Evolutionary conservation across 2,888 invertebrate species (phyloP), one percentile per base, ranked within the genome.

Genomic region (Stegophylla sp.): DNA sequence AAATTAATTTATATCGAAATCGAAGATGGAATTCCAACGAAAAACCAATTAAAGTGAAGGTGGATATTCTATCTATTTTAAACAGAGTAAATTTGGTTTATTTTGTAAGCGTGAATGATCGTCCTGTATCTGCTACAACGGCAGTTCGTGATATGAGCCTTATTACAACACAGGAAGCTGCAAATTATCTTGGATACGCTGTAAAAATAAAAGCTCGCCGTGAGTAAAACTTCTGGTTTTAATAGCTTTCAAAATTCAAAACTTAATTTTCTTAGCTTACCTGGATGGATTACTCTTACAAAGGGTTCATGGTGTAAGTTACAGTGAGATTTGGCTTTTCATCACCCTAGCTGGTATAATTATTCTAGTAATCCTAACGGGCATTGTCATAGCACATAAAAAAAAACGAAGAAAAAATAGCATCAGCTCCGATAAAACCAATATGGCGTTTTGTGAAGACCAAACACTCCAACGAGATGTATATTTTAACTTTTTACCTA

Each of bases 171-270:
- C 91, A 90, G 51, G 94, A 95, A 86, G 93, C 93, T 0, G 90
- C 91, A 0, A 88, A 89, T 34, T 92, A 93, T 83, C 87, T 95
- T 73, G 94, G 93, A 7, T 92, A 92, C 82, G 91, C 92, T 0
- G 91, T 94, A 69, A 90, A 92, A 72, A 92, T 94, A 84, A 94
- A 94, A 88, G 93, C 94, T 82, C 93, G 94, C 89, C 94, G 94
- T 94, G 89, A 91, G 75, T 66, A 56, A 56, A 9, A 51, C 13
- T 17, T 45, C 1, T 10, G 10, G 3, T 45, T 61, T 74, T n/a
- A 13, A 20, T 41, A 13, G 63, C 13, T 5, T 20, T 34, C 12
- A 26, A 61, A 28, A 26, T n/a, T 63, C 10, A 43, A 56, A 41
- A 41, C 15, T 43, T 10, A 2, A 45, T 48, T 34, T 53, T 59